Percentiles rank a stretch among this genome's conserved stretches.
These are phyloP conservation scores for Aptenodytes forsteri DNA, from an alignment of 2,113 vertebrate species.

Conservation along the genomic window DNA sequence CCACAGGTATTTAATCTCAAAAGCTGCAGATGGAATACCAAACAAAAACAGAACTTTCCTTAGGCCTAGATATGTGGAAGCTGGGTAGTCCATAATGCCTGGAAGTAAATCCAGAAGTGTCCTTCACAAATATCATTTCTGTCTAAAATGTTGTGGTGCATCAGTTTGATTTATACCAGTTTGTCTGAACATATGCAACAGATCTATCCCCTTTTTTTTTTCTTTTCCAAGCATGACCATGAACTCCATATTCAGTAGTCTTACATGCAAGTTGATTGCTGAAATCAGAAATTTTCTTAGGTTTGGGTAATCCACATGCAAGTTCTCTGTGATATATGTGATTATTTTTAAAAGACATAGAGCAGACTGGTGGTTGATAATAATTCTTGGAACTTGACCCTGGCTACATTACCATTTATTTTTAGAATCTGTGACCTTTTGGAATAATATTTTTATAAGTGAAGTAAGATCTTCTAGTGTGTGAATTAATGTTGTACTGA, in stretches of 20 bases:
- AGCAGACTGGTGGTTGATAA: background rate
- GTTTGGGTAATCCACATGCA: background rate
- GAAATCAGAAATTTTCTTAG: background rate
- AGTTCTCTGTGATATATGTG: background rate
- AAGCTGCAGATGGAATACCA: background rate
- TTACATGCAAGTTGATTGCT: background rate
- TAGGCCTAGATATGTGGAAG: background rate
- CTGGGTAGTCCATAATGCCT: background rate
- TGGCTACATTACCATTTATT: conserved; percentile 65
- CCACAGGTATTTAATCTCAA: background rate
- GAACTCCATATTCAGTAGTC: background rate
- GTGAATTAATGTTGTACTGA: conserved; percentile 74
- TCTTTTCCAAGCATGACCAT: background rate
- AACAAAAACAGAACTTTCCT: background rate
- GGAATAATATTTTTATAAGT: conserved; percentile 73
- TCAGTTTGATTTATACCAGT: background rate
- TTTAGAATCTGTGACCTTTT: conserved; percentile 66
- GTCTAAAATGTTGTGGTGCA: background rate
- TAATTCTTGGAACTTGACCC: conserved; percentile 36
- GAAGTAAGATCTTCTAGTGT: conserved; percentile 58
- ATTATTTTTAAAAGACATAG: background rate
- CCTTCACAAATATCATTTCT: background rate
- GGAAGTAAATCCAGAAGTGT: background rate
- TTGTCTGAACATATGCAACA: background rate
- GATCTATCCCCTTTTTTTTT: background rate